Evolutionary conservation across 2,888 invertebrate species (phyloP), one percentile per base, ranked within the genome.

Genomic region (Seira ritae): DNA sequence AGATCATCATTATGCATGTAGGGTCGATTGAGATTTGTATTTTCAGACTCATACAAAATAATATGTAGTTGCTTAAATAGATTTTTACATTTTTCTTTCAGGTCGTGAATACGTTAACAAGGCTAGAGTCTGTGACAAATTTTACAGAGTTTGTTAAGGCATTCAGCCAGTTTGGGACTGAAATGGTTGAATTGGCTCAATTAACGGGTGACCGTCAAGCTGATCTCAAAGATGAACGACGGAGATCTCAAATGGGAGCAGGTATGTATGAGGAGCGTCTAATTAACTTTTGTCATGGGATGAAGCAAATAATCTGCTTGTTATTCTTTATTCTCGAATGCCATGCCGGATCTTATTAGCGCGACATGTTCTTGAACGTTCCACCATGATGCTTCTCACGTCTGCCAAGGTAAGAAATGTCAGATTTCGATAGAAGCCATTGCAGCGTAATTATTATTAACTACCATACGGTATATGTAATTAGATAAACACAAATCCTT

Each of bases 141-240:
- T 96, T 96, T 90, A 88, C 84, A 73, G 99, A 99, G 92, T 99
- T 99, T 91, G 98, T 99, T 80, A 96, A 98, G 90, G 97, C 98
- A 22, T 99, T 99, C 92, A 98, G 98, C 89, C 97, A 98, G 91
- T 99, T 99, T 91, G 99, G 99, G 60, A 96, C 96, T 22, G 98
- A 99, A 91, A 99, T 99, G 98, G 98, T 99, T 87, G 98, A 99
- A 91, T 92, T 99, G 89, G 98, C 99, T 23, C 96, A 98, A 91
- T 93, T 98, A 84, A 97, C 98, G 20, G 98, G 94, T 17, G 94
- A 94, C 90, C 91, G 94, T 89, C 94, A 94, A 90, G 97, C 96
- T 90, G 97, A 96, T 90, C 92, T 96, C 80, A 95, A 97, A 89
- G 98, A 98, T 91, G 99, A 99, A 91, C 93, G 98, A 89, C 93